A percentile compares a stretch with the other conserved stretches of the same genome.
Evolutionary conservation across 2,113 vertebrate genomes (phyloP).

Genomic region (Neolamprologus sp.): DNA sequence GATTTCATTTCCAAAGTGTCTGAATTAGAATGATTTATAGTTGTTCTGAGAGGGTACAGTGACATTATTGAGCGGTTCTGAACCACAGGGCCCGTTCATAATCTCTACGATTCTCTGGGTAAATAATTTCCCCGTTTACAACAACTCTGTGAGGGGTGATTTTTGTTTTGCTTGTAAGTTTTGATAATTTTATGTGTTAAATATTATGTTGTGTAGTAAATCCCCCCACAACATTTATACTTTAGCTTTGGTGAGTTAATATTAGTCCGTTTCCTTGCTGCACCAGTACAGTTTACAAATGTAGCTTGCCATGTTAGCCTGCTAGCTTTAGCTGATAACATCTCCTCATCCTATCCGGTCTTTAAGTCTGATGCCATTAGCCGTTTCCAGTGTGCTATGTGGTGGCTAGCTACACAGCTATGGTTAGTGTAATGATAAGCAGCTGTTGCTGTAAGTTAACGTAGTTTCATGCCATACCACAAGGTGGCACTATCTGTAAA

Average conservation of each 20-base stretch:
- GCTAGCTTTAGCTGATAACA: background rate
- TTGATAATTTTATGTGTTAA: background rate
- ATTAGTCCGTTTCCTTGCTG: background rate
- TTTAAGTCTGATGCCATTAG: background rate
- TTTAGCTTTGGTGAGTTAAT: background rate
- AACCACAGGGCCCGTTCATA: background rate
- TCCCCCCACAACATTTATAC: background rate
- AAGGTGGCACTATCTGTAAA: no score
- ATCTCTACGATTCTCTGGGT: background rate
- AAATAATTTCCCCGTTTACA: background rate
- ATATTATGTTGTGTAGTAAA: background rate
- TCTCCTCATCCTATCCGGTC: background rate
- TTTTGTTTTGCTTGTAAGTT: background rate
- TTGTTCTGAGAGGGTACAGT: background rate
- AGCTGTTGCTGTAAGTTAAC: no score
- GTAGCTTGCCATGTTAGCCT: background rate
- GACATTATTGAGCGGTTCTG: background rate
- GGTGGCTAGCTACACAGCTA: background rate
- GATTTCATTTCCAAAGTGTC: background rate
- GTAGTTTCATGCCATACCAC: no score
- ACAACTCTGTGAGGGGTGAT: background rate
- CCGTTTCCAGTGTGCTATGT: background rate
- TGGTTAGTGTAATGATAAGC: no score
- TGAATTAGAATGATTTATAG: background rate
- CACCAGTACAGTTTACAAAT: background rate